Conservation (phyloP, 2,113 vertebrate species). For the Glaucomys volans region DNA sequence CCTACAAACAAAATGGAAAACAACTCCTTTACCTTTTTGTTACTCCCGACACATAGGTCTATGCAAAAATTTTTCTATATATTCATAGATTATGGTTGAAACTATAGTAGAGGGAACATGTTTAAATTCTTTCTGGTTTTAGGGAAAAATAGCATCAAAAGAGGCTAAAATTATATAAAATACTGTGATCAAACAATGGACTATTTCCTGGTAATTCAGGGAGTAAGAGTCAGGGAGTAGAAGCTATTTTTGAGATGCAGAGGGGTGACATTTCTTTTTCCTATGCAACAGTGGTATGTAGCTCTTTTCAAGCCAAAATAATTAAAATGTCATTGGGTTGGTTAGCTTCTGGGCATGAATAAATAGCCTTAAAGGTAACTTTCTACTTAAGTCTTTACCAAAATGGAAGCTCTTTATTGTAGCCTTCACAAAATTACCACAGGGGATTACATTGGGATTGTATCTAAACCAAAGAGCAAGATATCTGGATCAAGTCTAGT, state of each 20-base stretch:
- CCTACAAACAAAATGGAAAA: not conserved
- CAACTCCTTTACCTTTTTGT: not conserved
- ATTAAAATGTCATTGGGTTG: slow-evolving; percentile 22
- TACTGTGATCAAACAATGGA: not conserved
- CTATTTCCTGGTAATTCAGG: slow-evolving; percentile 31
- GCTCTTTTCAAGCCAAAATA: not conserved
- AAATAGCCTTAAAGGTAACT: not conserved
- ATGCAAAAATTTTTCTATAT: not conserved
- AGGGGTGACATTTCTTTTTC: not conserved
- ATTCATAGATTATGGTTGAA: not conserved
- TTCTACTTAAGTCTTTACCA: not conserved
- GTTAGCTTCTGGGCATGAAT: not conserved
- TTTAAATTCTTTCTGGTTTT: not conserved
- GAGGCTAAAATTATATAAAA: not conserved
- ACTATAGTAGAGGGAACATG: not conserved
- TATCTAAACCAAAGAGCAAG: not conserved
- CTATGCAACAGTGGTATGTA: not conserved
- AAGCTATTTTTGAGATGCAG: not conserved
- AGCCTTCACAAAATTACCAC: not conserved
- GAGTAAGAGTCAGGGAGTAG: not conserved
- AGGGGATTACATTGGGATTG: not conserved
- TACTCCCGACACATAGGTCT: not conserved
- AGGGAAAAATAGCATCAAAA: not conserved
- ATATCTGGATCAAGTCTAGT: not conserved
- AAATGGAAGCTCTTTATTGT: not conserved